phyloP scores from a whole-genome alignment of 2,797 vertebrate genomes.

The Cottoperca gobio region DNA sequence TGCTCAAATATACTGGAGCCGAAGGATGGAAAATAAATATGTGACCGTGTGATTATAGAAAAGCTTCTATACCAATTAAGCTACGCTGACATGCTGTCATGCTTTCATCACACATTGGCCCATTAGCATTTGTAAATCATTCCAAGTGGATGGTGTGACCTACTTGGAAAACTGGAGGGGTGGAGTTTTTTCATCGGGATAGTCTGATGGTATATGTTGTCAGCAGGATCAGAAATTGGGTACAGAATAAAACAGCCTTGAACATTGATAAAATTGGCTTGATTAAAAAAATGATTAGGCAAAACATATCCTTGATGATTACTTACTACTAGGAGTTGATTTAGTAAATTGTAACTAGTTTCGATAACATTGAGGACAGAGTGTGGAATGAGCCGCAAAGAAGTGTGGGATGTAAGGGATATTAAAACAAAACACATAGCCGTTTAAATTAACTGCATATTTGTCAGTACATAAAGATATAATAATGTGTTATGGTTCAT shows the following conservation, averaged over 20 bases:
- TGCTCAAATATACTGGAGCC: conserved; percentile 9
- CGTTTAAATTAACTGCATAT: background rate
- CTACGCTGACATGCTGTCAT: background rate
- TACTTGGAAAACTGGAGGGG: conserved; percentile 32
- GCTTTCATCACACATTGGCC: conserved; percentile 29
- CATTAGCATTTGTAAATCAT: conserved; percentile 47
- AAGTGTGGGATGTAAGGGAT: background rate
- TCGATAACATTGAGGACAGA: background rate
- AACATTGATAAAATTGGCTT: background rate
- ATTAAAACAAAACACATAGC: background rate
- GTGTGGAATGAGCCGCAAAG: background rate
- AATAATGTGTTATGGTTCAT: background rate
- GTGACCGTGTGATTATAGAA: conserved; percentile 19
- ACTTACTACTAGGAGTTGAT: background rate
- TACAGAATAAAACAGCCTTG: conserved; percentile 2
- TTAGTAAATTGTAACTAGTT: background rate
- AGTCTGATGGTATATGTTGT: background rate
- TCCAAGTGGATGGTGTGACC: conserved; percentile 43
- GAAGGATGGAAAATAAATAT: conserved; percentile 10
- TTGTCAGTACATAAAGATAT: background rate
- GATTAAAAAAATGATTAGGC: background rate
- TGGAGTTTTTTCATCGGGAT: conserved; percentile 9
- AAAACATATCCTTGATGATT: background rate
- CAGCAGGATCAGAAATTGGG: conserved; percentile 15
- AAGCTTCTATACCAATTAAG: conserved; percentile 29